Conservation (phyloP, 2,888 invertebrate species). For the Liposcelis brunnea region DNA sequence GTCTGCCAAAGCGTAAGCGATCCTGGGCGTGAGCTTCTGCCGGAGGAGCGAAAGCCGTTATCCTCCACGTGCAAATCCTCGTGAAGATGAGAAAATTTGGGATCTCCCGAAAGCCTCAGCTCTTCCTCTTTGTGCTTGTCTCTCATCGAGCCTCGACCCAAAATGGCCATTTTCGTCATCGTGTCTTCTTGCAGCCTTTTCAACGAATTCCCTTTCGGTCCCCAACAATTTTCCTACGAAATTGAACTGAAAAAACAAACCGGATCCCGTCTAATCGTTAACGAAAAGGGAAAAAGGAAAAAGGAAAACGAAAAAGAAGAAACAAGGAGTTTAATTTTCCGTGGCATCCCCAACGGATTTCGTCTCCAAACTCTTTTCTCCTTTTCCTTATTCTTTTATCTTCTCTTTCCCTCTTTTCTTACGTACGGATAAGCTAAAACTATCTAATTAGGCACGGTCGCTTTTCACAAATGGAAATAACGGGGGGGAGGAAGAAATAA, state of each 20-base stretch:
- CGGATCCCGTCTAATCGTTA: too few relatives aligned
- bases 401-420: too few relatives aligned
- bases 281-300: too few relatives aligned
- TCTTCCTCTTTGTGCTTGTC: conserved; percentile 90
- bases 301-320: too few relatives aligned
- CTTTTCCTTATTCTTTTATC: too few relatives aligned
- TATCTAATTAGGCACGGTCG: too few relatives aligned
- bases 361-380: too few relatives aligned
- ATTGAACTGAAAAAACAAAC: conserved; percentile 66
- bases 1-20: conserved; percentile 67
- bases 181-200: conserved; percentile 87
- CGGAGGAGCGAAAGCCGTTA: conserved; percentile 79
- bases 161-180: conserved; percentile 89
- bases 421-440: too few relatives aligned
- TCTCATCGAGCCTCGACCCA: conserved; percentile 86
- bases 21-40: conserved; percentile 77
- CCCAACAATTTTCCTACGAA: conserved; percentile 88
- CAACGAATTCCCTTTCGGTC: conserved; percentile 84
- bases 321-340: conserved; percentile 10
- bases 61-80: conserved; percentile 85
- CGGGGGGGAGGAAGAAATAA: too few relatives aligned
- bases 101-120: conserved; percentile 71
- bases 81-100: conserved; percentile 81
- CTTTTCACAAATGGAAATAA: too few relatives aligned
- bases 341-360: too few relatives aligned